A percentile compares a stretch with the other conserved stretches of the same genome.
These are phyloP conservation scores for Euplagia quadripunctaria DNA, from an alignment of 2,888 invertebrate genomes.

Conservation along the genomic window DNA sequence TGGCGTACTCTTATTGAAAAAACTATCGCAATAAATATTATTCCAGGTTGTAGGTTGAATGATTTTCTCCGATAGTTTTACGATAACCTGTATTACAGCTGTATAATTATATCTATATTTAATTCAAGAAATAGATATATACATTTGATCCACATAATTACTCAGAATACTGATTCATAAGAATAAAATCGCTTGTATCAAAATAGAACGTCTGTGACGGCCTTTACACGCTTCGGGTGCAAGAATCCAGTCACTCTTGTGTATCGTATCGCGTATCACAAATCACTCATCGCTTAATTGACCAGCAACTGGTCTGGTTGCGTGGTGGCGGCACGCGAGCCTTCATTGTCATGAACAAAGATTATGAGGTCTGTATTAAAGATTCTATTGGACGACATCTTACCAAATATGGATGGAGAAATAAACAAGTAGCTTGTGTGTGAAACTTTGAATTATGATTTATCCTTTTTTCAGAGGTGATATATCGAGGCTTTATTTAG, in stretches of 20 bases:
- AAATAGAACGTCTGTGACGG: neutral
- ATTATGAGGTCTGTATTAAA: constrained; percentile 34
- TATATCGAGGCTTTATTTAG: neutral
- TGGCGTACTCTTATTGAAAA: too few relatives aligned
- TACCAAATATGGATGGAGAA: neutral
- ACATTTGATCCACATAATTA: too few relatives aligned
- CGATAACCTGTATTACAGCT: too few relatives aligned
- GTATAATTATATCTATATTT: too few relatives aligned
- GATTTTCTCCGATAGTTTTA: too few relatives aligned
- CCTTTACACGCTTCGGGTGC: constrained; percentile 46
- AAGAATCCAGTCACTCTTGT: constrained; percentile 51
- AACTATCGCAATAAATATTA: too few relatives aligned
- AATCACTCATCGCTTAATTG: constrained; percentile 59
- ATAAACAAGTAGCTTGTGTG: neutral
- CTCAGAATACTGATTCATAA: too few relatives aligned
- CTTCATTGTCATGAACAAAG: constrained; percentile 36
- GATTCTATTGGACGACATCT: constrained; percentile 34
- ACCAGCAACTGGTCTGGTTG: constrained; percentile 37
- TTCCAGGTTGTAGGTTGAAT: too few relatives aligned
- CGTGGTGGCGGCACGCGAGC: constrained; percentile 35
- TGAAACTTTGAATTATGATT: neutral
- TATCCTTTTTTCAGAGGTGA: neutral
- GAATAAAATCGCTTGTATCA: neutral
- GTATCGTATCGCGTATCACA: constrained; percentile 51
- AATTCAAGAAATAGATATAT: too few relatives aligned